A percentile compares a stretch with the other conserved stretches of the same genome.
phyloP scores from a whole-genome alignment of 2,888 invertebrate species.

The Danaus chrysippus region DNA sequence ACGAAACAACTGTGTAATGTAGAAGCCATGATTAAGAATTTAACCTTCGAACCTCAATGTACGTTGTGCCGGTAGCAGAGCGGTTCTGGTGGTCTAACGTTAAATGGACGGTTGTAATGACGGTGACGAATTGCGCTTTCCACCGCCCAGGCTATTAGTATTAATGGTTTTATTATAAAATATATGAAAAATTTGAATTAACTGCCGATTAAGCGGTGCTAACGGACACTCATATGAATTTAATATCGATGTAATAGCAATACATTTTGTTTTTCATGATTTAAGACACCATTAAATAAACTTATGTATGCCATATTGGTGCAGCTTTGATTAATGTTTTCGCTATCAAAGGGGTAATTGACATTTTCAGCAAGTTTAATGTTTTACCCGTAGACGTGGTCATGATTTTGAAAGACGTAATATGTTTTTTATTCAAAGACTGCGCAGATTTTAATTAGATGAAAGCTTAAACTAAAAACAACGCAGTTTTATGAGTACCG shows the following conservation, averaged over 20 bases:
- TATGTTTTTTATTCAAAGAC: no score
- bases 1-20: no score
- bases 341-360: not conserved
- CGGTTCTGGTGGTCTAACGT: slow-evolving; percentile 48
- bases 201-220: slow-evolving; percentile 50
- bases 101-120: slow-evolving; percentile 53
- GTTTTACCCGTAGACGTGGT: no score
- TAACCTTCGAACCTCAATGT: not conserved
- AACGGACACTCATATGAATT: slow-evolving; percentile 35
- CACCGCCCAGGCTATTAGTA: slow-evolving; percentile 55
- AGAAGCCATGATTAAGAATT: not conserved
- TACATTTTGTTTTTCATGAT: slow-evolving; percentile 29
- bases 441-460: no score
- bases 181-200: slow-evolving; percentile 55
- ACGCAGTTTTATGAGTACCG: no score
- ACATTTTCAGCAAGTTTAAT: not conserved
- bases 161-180: slow-evolving; percentile 67
- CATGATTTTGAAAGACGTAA: no score
- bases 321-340: not conserved
- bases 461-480: no score
- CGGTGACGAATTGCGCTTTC: slow-evolving; percentile 64
- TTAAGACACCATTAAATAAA: slow-evolving; percentile 22
- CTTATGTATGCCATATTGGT: slow-evolving; percentile 21
- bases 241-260: slow-evolving; percentile 33
- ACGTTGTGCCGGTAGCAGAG: not conserved